A percentile compares a stretch with the other conserved stretches of the same genome.
Evolutionary conservation across 2,113 vertebrate species (phyloP).

Genomic region (Neodon shergylaensis): DNA sequence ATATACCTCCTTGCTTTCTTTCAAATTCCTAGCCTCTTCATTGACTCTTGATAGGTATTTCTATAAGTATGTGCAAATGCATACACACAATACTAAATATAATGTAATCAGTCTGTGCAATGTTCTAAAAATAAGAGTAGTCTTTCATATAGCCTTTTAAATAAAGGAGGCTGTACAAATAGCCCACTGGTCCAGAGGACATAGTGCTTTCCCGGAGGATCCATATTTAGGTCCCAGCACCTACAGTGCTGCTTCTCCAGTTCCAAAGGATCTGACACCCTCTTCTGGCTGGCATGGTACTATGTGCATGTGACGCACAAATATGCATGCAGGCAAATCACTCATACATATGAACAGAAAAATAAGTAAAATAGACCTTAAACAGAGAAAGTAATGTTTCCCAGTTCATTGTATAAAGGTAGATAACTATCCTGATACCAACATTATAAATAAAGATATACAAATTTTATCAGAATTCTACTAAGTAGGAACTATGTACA

Average conservation of each 20-base stretch:
- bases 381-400: background rate
- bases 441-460: background rate
- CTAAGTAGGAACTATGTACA: background rate
- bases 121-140: background rate
- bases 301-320: background rate
- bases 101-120: background rate
- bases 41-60: background rate
- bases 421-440: background rate
- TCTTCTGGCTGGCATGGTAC: background rate
- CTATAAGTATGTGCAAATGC: background rate
- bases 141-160: background rate
- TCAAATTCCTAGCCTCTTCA: background rate
- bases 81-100: background rate
- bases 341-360: background rate
- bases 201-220: background rate
- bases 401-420: background rate
- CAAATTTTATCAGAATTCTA: background rate
- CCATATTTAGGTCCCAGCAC: background rate
- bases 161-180: background rate
- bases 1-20: background rate
- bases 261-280: background rate
- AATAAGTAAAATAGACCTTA: background rate
- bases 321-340: background rate
- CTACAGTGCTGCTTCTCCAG: background rate
- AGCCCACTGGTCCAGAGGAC: background rate